phyloP scores from a whole-genome alignment of 2,113 vertebrate species.

The Xiphorhynchus elegans region DNA sequence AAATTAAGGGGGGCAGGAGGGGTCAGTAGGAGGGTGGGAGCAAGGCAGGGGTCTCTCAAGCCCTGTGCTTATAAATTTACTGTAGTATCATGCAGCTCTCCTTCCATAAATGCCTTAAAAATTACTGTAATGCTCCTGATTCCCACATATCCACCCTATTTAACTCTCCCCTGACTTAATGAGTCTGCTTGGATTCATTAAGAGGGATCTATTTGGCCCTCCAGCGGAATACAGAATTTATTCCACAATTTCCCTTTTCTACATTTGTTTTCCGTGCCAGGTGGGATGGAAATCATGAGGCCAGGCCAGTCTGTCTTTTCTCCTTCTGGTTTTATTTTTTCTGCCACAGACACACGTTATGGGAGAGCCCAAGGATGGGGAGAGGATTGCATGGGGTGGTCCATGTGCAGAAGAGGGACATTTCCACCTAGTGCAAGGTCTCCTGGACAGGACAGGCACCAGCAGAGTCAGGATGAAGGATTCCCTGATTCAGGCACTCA shows the following conservation, averaged over 20 bases:
- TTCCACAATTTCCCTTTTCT: background rate
- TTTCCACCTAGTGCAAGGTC: background rate
- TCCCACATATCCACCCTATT: background rate
- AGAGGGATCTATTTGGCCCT: background rate
- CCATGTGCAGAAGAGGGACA: background rate
- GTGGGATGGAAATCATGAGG: background rate
- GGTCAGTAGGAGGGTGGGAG: background rate
- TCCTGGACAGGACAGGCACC: background rate
- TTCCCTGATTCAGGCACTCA: background rate
- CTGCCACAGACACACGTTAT: background rate
- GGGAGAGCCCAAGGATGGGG: background rate
- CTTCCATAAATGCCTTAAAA: background rate
- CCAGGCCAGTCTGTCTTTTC: background rate
- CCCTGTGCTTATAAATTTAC: background rate
- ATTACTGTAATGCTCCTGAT: background rate
- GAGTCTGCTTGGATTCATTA: background rate
- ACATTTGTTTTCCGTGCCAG: background rate
- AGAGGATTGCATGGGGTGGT: background rate
- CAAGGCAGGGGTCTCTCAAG: fast-evolving
- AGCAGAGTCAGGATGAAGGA: background rate
- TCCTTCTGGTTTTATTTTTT: constrained; percentile 2
- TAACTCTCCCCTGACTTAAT: background rate
- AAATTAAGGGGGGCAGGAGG: background rate
- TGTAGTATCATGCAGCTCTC: background rate
- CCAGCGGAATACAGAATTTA: background rate